Percentiles rank a stretch among this genome's conserved stretches.
Conservation (phyloP, 2,113 vertebrate genomes). For the Megalops atlanticus region DNA sequence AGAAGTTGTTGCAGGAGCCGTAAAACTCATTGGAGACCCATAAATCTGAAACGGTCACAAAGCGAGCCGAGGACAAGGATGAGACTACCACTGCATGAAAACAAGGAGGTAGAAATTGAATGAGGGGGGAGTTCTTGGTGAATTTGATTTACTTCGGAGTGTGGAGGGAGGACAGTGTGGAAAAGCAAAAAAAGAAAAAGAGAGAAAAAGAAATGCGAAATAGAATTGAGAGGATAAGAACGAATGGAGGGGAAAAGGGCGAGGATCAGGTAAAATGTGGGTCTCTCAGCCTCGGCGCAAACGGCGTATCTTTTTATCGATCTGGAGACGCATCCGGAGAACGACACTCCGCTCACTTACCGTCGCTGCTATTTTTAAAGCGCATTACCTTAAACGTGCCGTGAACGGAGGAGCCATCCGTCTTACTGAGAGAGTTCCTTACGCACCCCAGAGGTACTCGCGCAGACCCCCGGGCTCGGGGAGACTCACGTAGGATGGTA, state of each 20-base stretch:
- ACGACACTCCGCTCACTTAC: background rate
- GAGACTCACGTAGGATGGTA: background rate
- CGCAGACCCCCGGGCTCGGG: background rate
- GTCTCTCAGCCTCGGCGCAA: background rate
- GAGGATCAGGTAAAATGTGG: background rate
- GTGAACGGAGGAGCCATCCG: background rate
- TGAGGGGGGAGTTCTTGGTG: background rate
- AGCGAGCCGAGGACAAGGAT: constrained; percentile 3
- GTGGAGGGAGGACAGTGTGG: background rate
- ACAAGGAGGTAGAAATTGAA: background rate
- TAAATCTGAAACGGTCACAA: constrained; percentile 9
- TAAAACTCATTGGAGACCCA: constrained; percentile 11
- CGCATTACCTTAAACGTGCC: background rate
- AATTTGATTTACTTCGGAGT: background rate
- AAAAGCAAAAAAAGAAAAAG: background rate
- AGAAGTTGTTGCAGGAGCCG: background rate
- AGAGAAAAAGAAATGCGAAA: background rate
- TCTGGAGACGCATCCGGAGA: background rate
- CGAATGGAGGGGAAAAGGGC: background rate
- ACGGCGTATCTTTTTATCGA: background rate
- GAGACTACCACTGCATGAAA: constrained; percentile 2
- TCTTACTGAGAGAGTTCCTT: background rate
- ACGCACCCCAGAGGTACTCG: background rate
- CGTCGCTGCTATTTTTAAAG: background rate
- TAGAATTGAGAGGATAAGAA: background rate